Evolutionary conservation across 2,797 vertebrate genomes (phyloP).

Genomic region (Amblyopsis hoosieri): DNA sequence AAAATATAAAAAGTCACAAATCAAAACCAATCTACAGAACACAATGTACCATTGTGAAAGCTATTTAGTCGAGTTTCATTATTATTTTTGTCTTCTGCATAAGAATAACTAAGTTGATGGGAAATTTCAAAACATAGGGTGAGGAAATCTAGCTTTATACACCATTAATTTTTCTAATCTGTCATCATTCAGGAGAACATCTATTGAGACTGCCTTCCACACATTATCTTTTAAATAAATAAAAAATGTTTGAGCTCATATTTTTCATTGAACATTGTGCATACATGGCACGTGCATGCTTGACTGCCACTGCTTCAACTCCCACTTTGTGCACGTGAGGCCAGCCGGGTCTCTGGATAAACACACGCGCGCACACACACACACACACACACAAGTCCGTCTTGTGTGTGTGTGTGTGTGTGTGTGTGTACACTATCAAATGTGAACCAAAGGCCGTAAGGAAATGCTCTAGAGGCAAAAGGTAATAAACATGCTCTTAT

Average conservation of each 20-base stretch:
- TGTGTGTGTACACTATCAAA: too few species aligned
- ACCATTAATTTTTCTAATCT: slow-evolving; percentile 10
- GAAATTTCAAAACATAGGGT: neutral
- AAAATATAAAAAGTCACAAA: slow-evolving; percentile 8
- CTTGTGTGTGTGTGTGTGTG: too few species aligned
- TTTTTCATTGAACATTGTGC: too few species aligned
- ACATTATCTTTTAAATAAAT: neutral
- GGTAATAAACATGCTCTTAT: too few species aligned
- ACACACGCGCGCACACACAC: slow-evolving; percentile 18
- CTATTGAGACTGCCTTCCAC: neutral
- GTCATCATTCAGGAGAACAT: slow-evolving; percentile 16
- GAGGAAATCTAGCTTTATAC: slow-evolving; percentile 29
- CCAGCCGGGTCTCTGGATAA: neutral
- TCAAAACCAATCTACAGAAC: neutral
- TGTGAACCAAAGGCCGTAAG: too few species aligned
- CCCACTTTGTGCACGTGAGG: slow-evolving; percentile 29
- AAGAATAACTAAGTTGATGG: too few species aligned
- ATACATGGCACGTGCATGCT: slow-evolving; percentile 9
- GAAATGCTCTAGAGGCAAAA: too few species aligned
- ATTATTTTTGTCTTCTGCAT: too few species aligned
- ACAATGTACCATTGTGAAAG: neutral
- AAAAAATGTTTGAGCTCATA: too few species aligned
- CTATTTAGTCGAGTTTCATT: too few species aligned
- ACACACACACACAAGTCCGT: slow-evolving; percentile 35
- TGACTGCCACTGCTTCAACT: slow-evolving; percentile 27